Percentiles rank a stretch among this genome's conserved stretches.
These are phyloP conservation scores for Ailuropoda melanoleuca DNA, from an alignment of 2,113 vertebrate species.

Conservation along the genomic window DNA sequence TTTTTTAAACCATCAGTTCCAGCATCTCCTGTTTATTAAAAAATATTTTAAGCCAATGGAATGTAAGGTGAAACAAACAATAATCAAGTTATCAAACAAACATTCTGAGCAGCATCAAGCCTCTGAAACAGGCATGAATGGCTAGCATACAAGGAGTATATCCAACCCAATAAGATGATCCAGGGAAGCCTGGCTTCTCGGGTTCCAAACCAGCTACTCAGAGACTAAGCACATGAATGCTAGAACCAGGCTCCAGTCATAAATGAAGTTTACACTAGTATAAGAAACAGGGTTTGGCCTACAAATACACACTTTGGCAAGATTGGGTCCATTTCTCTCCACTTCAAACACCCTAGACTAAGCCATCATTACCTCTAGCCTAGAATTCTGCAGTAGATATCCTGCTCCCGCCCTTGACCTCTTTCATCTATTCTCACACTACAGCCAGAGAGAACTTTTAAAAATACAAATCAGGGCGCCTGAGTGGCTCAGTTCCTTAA, in stretches of 20 bases:
- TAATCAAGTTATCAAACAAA: neutral
- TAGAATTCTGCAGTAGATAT: neutral
- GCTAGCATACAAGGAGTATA: neutral
- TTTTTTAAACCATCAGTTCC: neutral
- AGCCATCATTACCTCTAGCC: neutral
- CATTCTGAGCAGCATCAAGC: neutral
- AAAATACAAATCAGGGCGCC: neutral
- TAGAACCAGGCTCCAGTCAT: neutral
- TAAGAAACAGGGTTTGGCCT: neutral
- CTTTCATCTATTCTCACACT: neutral
- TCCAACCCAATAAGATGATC: neutral
- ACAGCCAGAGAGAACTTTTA: neutral
- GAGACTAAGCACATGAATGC: neutral
- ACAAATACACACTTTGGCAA: neutral
- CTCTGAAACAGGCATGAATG: neutral
- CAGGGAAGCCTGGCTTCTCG: neutral
- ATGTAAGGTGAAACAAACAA: neutral
- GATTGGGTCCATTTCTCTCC: neutral
- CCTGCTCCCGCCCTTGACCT: neutral
- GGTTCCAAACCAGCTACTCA: neutral
- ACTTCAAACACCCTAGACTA: neutral
- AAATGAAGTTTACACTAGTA: neutral
- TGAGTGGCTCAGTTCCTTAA: too few relatives aligned
- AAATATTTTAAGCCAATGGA: neutral
- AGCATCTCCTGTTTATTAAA: slow-evolving; percentile 10